These are phyloP conservation scores for Sebastes oblongus DNA, from an alignment of 2,797 vertebrate genomes.

Conservation along the genomic window DNA sequence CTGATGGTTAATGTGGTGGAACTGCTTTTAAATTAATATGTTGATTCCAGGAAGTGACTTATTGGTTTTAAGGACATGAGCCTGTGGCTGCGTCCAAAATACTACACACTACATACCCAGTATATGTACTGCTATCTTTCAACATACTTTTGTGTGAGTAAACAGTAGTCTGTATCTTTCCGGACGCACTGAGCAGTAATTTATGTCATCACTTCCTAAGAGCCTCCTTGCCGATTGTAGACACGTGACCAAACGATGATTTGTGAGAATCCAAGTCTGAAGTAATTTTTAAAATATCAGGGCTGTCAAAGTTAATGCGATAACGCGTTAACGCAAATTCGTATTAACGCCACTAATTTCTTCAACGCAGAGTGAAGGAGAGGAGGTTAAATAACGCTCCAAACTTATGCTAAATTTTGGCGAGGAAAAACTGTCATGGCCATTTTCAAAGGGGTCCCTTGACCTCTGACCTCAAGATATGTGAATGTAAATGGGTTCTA, in stretches of 20 bases:
- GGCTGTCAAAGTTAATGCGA: neutral
- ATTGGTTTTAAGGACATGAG: neutral
- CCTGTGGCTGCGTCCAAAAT: neutral
- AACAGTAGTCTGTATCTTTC: neutral
- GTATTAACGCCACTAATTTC: too few species aligned
- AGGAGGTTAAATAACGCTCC: too few species aligned
- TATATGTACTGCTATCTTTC: neutral
- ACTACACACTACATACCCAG: neutral
- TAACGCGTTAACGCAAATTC: too few species aligned
- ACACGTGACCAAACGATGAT: neutral
- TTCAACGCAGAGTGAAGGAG: too few species aligned
- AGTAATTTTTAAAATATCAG: neutral
- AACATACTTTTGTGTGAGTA: neutral
- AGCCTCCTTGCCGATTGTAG: neutral
- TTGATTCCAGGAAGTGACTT: neutral
- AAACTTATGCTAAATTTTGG: too few species aligned
- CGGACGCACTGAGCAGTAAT: neutral
- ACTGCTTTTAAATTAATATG: neutral
- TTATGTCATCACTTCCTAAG: neutral
- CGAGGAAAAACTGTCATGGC: too few species aligned
- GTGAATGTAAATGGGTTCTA: fast-evolving
- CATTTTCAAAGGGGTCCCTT: too few species aligned
- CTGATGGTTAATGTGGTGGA: neutral
- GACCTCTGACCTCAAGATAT: too few species aligned
- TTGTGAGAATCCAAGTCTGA: neutral